A percentile compares a stretch with the other conserved stretches of the same genome.
Evolutionary conservation across 2,797 vertebrate species (phyloP).

Genomic region (Silurus lanzhouensis): DNA sequence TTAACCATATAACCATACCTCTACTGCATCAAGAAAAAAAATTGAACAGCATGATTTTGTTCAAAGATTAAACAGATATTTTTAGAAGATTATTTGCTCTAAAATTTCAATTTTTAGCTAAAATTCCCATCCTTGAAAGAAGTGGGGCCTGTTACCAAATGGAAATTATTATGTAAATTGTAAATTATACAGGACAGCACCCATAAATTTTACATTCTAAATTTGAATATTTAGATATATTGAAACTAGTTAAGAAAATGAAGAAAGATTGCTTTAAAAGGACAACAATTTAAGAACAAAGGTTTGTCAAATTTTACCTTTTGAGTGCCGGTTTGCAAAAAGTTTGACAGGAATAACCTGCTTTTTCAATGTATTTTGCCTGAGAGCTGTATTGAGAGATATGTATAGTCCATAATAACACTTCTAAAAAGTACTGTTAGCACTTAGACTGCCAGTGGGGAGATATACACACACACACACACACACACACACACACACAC

Average conservation of each 20-base stretch:
- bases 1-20: neutral
- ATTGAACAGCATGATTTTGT: neutral
- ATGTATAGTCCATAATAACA: neutral
- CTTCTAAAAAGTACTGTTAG: neutral
- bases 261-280: neutral
- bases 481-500: too few relatives aligned
- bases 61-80: neutral
- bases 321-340: neutral
- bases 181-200: neutral
- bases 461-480: too few relatives aligned
- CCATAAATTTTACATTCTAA: neutral
- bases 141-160: neutral
- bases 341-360: neutral
- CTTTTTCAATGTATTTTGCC: neutral
- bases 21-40: neutral
- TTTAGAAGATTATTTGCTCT: neutral
- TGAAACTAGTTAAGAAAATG: neutral
- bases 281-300: neutral
- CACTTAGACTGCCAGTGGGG: too few relatives aligned
- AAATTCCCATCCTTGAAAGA: neutral
- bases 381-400: neutral
- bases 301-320: neutral
- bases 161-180: neutral
- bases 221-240: neutral
- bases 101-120: neutral